Base-by-base conservation (phyloP, 2,797 vertebrate genomes). In the Falco concolor region DNA sequence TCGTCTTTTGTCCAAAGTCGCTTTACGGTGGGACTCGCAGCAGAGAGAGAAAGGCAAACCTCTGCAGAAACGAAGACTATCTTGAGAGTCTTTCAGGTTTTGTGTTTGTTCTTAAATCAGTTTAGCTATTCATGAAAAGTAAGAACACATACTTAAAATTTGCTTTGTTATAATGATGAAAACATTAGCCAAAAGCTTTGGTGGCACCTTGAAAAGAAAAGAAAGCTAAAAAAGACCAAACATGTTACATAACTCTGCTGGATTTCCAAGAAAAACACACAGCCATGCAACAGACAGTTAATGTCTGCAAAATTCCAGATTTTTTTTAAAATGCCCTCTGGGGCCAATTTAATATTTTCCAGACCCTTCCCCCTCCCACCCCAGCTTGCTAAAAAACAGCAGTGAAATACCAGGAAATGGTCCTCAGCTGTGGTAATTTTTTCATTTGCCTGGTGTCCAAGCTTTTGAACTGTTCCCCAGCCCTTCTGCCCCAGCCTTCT, bases 391-490 rank as follows among this genome's bases (percentile, higher is more conserved):
- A 28, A 89, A 94, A 90, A 68, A 8, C 68, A 88, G 81, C 87
- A 87, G 57, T 67, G 95, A 95, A 96, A 95, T 95, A 88, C 30
- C 87, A 97, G 94, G 96, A 96, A 96, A 97, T 92, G 63, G 82
- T 89, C 85, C 70, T 93, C 75, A 72, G 84, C 87, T 94, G 89
- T 21, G 2, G 74, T 77, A 82, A 68, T 84, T 70, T 95, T 96
- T 96, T 94, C 65, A 40, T 87, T 94, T 91, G 87, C 54, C 60
- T 17, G 1, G 7, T 19, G 10, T 64, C 52, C 25, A 25, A 84
- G 61, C 40, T 11, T 89, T 77, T 77, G 82, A 68, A 50, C 60
- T 28, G 21, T 44, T 90, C 44, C 44, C 57, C 32, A 67, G 65
- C 4, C 75, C 36, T 32, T 42, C 49, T 65, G 22, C 24, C 45